Evolutionary conservation across 2,113 vertebrate genomes (phyloP).

Genomic region (Salvelinus alpinus): DNA sequence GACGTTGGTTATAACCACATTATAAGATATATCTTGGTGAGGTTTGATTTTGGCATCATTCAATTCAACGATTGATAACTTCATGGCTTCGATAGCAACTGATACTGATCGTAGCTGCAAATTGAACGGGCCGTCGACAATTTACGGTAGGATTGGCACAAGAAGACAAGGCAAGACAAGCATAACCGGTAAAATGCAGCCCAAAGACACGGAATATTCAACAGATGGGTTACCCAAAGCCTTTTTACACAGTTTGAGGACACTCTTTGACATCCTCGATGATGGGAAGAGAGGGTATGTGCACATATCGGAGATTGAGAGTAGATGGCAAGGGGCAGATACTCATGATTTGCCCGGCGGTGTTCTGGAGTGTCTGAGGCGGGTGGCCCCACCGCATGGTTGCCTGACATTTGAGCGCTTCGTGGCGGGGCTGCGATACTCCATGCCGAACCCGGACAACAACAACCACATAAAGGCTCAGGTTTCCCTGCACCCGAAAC

Average conservation of each 20-base stretch:
- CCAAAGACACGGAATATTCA: constrained; percentile 63
- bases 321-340: constrained; percentile 88
- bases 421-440: constrained; percentile 84
- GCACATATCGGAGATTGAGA: constrained; percentile 93
- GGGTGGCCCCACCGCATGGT: constrained; percentile 84
- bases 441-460: constrained; percentile 78
- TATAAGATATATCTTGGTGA: neutral
- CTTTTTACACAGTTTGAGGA: constrained; percentile 89
- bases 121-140: constrained; percentile 48
- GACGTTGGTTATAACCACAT: neutral
- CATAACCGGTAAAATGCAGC: constrained; percentile 53
- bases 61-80: constrained; percentile 14
- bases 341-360: constrained; percentile 83
- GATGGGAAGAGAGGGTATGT: constrained; percentile 85
- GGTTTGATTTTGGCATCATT: neutral
- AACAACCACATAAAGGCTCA: constrained; percentile 23
- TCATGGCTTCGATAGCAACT: constrained; percentile 71
- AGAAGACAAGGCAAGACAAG: constrained; percentile 42
- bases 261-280: constrained; percentile 93
- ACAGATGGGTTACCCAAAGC: constrained; percentile 84
- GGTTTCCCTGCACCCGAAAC: constrained; percentile 16
- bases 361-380: constrained; percentile 82
- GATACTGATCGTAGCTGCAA: constrained; percentile 63
- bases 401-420: constrained; percentile 92
- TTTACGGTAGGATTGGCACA: constrained; percentile 43